Percentiles rank a stretch among this genome's conserved stretches.
These are phyloP conservation scores for Thecophora atra DNA, from an alignment of 2,888 invertebrate species.

Conservation along the genomic window DNA sequence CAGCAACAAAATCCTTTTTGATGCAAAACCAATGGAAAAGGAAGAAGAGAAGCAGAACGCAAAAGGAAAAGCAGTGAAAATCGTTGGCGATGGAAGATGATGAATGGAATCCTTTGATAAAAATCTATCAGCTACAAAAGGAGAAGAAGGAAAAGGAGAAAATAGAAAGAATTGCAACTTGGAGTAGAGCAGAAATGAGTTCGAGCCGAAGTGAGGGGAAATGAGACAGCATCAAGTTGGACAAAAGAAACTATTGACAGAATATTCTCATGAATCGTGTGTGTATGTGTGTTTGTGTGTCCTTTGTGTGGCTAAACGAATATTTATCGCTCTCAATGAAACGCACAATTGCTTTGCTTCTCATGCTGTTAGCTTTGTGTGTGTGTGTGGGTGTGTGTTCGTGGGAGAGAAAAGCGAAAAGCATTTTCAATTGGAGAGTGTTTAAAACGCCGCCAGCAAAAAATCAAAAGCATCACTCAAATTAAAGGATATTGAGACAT, in stretches of 20 bases:
- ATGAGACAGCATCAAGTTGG: conserved; percentile 35
- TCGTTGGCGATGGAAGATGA: conserved; percentile 16
- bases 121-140: neutral
- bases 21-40: conserved; percentile 6
- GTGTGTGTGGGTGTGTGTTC: neutral
- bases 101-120: conserved; percentile 33
- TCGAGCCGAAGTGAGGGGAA: conserved; percentile 31
- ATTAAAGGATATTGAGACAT: neutral
- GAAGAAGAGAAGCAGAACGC: neutral
- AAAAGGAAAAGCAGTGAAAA: neutral
- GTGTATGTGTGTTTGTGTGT: neutral
- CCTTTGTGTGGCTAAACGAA: neutral
- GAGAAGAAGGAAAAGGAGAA: neutral
- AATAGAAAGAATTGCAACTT: neutral
- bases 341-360: neutral
- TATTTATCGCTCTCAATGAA: neutral
- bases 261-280: too few species aligned
- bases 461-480: neutral
- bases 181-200: conserved; percentile 11
- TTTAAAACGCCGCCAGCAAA: neutral
- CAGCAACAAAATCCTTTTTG: neutral
- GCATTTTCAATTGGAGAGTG: neutral
- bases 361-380: conserved; percentile 18
- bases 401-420: neutral
- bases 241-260: conserved; percentile 2